Evolutionary conservation across 2,113 vertebrate species (phyloP), one percentile per base, ranked within the genome.

Genomic region (Piliocolobus tephrosceles): DNA sequence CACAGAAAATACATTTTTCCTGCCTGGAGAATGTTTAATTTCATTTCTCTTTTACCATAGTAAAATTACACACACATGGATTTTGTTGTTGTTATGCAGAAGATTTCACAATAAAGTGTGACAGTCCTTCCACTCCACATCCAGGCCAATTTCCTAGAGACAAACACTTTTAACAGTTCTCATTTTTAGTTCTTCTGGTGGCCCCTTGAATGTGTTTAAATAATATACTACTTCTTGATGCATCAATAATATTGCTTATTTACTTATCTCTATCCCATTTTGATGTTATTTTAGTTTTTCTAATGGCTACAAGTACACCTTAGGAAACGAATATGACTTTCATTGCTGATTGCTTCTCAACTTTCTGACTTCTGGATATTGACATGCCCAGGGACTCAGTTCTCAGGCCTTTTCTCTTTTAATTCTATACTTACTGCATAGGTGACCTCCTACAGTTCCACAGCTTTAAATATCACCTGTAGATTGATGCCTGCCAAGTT

Each of bases 21-120:
- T n/a, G 85, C 57, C 47, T 94, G 92, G 55, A 95, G 70, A 90
- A n/a, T 64, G 89, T 94, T 92, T 57, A 55, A 94, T 93, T 96
- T 95, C 38, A 83, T 83, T 97, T 97, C 7, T 14, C 38, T 95
- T 88, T 90, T 93, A 75, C 92, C 45, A 35, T 55, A 85, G 91
- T 68, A 87, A 95, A 88, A 90, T 75, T n/a, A 40, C 27, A 87
- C 3, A 30, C 83, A 84, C 50, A 2, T 58, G 8, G 13, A 12
- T 40, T 70, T 45, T 88, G 38, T 20, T 66, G 38, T 32, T 79
- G 25, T 32, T 86, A 70, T 81, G 20, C 23, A 78, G 17, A 93
- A 40, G 40, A 55, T 43, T 47, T 89, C 40, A n/a, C 45, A 40
- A 84, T 43, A 38, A 64, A 66, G 35, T 38, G 0, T 25, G 9